Evolutionary conservation across 2,888 invertebrate genomes (phyloP), one percentile per base, ranked within the genome.

Genomic region (Drosophila aldrichi): DNA sequence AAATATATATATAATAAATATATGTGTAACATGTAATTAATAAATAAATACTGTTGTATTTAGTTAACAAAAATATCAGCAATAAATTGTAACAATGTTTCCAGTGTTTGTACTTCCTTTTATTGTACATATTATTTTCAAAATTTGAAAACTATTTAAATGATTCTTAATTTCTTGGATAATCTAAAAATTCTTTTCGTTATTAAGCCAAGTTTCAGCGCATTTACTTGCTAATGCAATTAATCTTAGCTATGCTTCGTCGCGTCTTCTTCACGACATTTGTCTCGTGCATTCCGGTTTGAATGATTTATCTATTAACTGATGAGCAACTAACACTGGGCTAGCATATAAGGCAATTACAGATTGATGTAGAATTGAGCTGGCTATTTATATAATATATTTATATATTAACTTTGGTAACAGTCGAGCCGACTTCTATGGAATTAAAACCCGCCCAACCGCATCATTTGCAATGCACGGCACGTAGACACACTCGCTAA

Each of bases 31-130:
- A 65, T 60, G 55, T 55, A 71, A 66, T 55, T 51, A 62, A 57
- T 36, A 38, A 25, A 54, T 65, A 72, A 63, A 75, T 75, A 73
- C 61, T 73, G 69, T 82, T 84, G 74, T 79, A 85, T 70, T 85
- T 70, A 79, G 86, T 85, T 79, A 82, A 88, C 56, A 82, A 16
- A 32, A 63, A 73, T 79, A 79, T 77, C 88, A 88, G 74, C 79
- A 83, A 83, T 83, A 83, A 83, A 83, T 56, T 81, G 79, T 74
- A 81, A 82, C 66, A 74, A 74, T 81, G 82, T 84, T 87, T 76
- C 25, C 60, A 74, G 16, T 40, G 46, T 46, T 61, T 57, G 2
- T 22, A 14, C 7, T 18, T 0, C 7, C 8, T 32, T 32, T 14
- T 18, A 32, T n/a, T 3, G 8, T 32, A n/a, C n/a, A n/a, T n/a